These are phyloP conservation scores for Hylia prasina DNA, from an alignment of 2,113 vertebrate species.

Conservation along the genomic window DNA sequence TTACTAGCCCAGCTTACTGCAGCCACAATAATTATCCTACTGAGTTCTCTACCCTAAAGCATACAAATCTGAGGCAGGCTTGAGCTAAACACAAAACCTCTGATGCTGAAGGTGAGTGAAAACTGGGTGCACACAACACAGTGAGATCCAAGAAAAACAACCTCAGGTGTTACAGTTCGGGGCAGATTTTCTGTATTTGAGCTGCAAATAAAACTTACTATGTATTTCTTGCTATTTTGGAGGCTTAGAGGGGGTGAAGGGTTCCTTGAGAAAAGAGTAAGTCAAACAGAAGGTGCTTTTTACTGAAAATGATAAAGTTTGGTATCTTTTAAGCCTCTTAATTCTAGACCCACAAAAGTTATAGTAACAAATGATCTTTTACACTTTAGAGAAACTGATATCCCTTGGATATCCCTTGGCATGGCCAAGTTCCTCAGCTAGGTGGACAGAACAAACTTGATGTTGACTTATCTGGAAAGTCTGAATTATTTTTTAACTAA, in stretches of 20 bases:
- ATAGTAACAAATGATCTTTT: background rate
- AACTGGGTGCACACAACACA: rapidly evolving
- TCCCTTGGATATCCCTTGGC: background rate
- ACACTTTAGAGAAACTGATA: background rate
- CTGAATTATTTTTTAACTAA: background rate
- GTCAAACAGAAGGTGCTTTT: background rate
- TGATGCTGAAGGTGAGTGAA: background rate
- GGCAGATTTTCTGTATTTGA: background rate
- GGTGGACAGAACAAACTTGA: background rate
- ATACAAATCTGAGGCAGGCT: background rate
- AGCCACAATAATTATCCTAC: background rate
- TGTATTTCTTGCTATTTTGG: background rate
- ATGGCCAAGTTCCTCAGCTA: background rate
- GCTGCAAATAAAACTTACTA: background rate
- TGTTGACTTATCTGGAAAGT: background rate
- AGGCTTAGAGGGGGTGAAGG: background rate
- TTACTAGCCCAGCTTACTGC: background rate
- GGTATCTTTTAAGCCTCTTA: background rate
- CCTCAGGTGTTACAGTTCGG: background rate
- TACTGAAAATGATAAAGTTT: background rate
- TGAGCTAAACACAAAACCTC: background rate
- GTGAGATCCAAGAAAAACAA: background rate
- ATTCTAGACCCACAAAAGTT: background rate
- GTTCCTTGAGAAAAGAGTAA: background rate
- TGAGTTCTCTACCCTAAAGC: background rate